Evolutionary conservation across 2,797 vertebrate species (phyloP), one percentile per base, ranked within the genome.

Genomic region (Epinephelus coioides): DNA sequence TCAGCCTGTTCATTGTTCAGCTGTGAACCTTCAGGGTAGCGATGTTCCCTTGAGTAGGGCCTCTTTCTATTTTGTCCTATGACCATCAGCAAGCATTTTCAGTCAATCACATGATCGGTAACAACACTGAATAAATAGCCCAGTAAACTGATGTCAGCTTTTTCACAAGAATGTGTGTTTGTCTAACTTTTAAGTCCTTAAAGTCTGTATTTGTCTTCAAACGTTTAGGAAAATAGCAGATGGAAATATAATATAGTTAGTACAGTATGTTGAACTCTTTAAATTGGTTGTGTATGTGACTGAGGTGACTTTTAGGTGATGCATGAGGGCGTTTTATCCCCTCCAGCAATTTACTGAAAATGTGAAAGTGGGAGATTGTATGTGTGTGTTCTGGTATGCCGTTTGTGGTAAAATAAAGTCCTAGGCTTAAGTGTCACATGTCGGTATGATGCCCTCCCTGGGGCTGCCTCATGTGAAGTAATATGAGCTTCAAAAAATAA

Each of bases 401-500:
- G 71, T 62, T 78, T 59, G 80, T 11, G 55, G 68, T 82, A 70
- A 90, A 94, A 91, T 92, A 94, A 94, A 92, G 76, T 65, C 73
- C 51, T 73, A 82, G 62, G 65, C 86, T 77, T 12, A 84, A 82
- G 34, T 68, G 54, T 86, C 54, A 87, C 59, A 62, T 79, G 77
- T 21, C 57, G 25, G 6, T 64, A 9, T 27, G n/a, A 62, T 65
- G 18, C 44, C 27, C 60, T 40, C 44, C 54, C 46, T 13, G 7
- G 18, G 18, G 50, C 34, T 54, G 43, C 8, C 23, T 62, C 19
- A 6, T 30, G 34, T 55, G 34, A 60, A 59, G 43, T 10, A 40
- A 53, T 11, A 34, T 17, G 15, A 60, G 21, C 55, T 49, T 55
- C 25, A 4, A 2, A 9, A 62, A 57, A 56, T 38, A 78, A 60